Evolutionary conservation across 2,888 invertebrate species (phyloP), one percentile per base, ranked within the genome.

Genomic region (Cerastis rubricosa): DNA sequence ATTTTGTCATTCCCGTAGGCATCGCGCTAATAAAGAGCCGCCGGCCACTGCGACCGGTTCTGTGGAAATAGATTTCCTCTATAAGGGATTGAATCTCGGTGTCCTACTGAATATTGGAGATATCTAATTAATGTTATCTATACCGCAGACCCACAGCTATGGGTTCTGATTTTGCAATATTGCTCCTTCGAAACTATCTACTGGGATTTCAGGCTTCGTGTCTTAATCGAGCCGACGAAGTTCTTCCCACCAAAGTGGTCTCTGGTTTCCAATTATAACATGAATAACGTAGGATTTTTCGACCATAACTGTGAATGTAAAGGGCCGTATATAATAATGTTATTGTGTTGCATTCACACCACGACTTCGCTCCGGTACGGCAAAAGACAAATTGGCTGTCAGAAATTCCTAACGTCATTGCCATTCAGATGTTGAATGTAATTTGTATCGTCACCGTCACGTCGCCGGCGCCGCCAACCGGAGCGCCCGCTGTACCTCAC

Each of bases 1-100:
- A 92, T 92, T 94, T 92, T 90, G 93, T 91, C 92, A 91, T 90
- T 91, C 91, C 91, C 91, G 85, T 88, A 88, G 91, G 91, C 91
- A 87, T 87, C 88, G 88, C 88, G 84, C 90, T 92, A 92, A 92
- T 91, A 91, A 90, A 91, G 89, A 87, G 89, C 88, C 86, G 85
- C 80, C 87, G 85, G 87, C 85, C 85, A 85, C 77, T 82, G 81
- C 87, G 85, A 87, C 87, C 82, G 86, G 88, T 88, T 89, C 85
- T 88, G 82, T 88, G 86, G 86, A 91, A 91, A 90, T 91, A 90
- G 91, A 91, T 91, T 92, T 89, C 86, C 91, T 87, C 83, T 88
- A 87, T 84, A 88, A 84, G 88, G 86, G 83, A 83, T 86, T 84
- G 81, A 81, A 85, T 85, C 81, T 86, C 84, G 73, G 86, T 84